phyloP scores from a whole-genome alignment of 2,797 vertebrate genomes.

The Leptodactylus fallax region DNA sequence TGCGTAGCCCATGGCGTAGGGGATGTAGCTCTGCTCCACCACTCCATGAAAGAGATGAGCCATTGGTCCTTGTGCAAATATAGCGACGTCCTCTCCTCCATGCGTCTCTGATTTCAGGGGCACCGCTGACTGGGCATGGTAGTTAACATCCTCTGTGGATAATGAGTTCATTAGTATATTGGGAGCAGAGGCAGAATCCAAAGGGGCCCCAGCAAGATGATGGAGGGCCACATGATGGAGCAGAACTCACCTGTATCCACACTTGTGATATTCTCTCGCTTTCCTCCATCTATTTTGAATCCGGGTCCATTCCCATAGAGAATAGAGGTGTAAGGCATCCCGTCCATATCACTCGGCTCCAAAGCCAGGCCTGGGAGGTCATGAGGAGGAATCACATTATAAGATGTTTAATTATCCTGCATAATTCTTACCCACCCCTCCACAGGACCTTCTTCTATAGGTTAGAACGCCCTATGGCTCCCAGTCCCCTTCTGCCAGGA shows the following conservation, averaged over 20 bases:
- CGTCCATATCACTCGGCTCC: slow-evolving; percentile 88
- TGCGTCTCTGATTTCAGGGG: slow-evolving; percentile 76
- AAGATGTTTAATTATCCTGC: not conserved
- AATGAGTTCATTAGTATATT: not conserved
- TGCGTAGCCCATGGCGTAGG: slow-evolving; percentile 80
- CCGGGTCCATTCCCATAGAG: slow-evolving; percentile 93
- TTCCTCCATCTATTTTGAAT: slow-evolving; percentile 81
- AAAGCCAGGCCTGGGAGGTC: slow-evolving; percentile 83
- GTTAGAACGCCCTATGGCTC: not conserved
- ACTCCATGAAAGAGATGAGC: slow-evolving; percentile 82
- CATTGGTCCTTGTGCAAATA: slow-evolving; percentile 82
- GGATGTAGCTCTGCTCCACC: slow-evolving; percentile 81
- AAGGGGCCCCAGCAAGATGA: not conserved
- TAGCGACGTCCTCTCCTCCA: slow-evolving; percentile 80
- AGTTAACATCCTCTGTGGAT: slow-evolving; percentile 72
- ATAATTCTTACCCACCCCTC: not conserved
- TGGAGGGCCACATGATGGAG: not conserved
- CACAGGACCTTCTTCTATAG: not conserved
- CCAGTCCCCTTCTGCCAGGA: not conserved
- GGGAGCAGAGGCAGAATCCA: not conserved
- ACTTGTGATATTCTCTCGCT: slow-evolving; percentile 86
- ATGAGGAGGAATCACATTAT: not conserved
- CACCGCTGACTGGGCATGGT: slow-evolving; percentile 75
- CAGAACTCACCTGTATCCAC: slow-evolving; percentile 81
- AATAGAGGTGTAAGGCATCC: slow-evolving; percentile 92